A percentile compares a stretch with the other conserved stretches of the same genome.
phyloP scores from a whole-genome alignment of 2,888 invertebrate species.

The Temnothorax ravouxi region DNA sequence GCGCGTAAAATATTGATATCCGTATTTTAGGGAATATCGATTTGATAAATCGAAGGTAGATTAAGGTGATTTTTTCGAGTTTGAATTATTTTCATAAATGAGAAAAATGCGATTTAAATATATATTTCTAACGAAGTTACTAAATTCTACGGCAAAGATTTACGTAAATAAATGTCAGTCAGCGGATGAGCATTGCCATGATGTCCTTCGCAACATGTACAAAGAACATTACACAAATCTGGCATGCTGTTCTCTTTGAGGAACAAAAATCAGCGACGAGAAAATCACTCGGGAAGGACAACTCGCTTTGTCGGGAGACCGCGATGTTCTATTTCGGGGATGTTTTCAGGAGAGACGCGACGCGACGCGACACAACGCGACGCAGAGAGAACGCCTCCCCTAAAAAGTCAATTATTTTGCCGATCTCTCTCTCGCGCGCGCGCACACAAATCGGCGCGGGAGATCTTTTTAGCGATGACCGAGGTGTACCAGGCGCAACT shows the following conservation, averaged over 20 bases:
- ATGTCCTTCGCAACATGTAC: neutral
- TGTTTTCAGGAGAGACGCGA: conserved; percentile 59
- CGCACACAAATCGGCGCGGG: conserved; percentile 31
- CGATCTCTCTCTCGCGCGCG: conserved; percentile 4
- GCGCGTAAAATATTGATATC: conserved; percentile 21
- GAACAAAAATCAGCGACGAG: conserved; percentile 35
- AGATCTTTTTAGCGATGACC: conserved; percentile 74
- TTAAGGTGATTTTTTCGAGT: neutral
- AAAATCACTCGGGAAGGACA: conserved; percentile 27
- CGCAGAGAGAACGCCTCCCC: conserved; percentile 52
- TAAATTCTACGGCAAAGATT: conserved; percentile 3
- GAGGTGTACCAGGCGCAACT: conserved; percentile 72
- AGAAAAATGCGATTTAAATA: neutral
- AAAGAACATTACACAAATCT: conserved; percentile 21
- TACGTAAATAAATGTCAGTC: neutral
- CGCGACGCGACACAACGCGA: conserved; percentile 46
- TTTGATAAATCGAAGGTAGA: conserved; percentile 2
- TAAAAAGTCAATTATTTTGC: conserved; percentile 73
- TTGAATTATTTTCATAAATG: neutral
- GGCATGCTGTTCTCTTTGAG: conserved; percentile 21
- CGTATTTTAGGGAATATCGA: neutral
- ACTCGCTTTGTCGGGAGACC: conserved; percentile 29
- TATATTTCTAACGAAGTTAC: neutral
- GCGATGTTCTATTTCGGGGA: conserved; percentile 64
- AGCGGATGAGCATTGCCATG: neutral